A percentile compares a stretch with the other conserved stretches of the same genome.
phyloP scores from a whole-genome alignment of 2,888 invertebrate species.

The Chloroclystis v-ata region DNA sequence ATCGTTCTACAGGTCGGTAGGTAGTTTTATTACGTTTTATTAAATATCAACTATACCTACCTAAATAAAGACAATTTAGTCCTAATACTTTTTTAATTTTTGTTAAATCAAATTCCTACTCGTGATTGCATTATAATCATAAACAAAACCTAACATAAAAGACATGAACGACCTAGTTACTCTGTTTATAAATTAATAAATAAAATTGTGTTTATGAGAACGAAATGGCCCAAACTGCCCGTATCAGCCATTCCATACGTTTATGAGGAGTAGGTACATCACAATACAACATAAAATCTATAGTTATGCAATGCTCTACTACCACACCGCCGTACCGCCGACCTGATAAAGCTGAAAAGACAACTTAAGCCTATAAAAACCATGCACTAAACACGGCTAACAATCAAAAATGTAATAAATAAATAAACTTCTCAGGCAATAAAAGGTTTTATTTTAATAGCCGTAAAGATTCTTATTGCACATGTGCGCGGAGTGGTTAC shows the following conservation, averaged over 20 bases:
- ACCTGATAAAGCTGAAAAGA: constrained; percentile 79
- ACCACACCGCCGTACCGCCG: constrained; percentile 73
- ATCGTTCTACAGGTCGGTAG: too few relatives aligned
- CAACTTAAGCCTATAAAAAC: constrained; percentile 78
- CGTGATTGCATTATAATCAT: not conserved
- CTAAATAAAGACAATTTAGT: too few relatives aligned
- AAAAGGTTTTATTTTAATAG: constrained; percentile 70
- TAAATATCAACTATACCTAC: too few relatives aligned
- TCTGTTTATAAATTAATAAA: constrained; percentile 56
- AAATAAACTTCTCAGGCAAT: constrained; percentile 70
- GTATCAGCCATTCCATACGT: constrained; percentile 72
- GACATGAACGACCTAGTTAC: constrained; percentile 29
- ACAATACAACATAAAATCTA: constrained; percentile 77
- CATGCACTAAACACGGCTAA: constrained; percentile 74
- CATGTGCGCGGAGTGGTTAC: constrained; percentile 65
- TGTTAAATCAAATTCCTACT: too few relatives aligned
- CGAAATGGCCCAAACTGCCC: constrained; percentile 62
- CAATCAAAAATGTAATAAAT: constrained; percentile 70
- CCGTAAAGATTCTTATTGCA: constrained; percentile 73
- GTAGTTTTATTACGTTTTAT: too few relatives aligned
- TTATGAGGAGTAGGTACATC: constrained; percentile 74
- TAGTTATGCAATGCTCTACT: constrained; percentile 77
- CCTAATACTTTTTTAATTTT: too few relatives aligned
- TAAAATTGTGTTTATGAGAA: constrained; percentile 56
- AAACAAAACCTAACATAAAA: constrained; percentile 8